These are phyloP conservation scores for Ypsolopha sequella DNA, from an alignment of 2,888 invertebrate genomes.

Conservation along the genomic window DNA sequence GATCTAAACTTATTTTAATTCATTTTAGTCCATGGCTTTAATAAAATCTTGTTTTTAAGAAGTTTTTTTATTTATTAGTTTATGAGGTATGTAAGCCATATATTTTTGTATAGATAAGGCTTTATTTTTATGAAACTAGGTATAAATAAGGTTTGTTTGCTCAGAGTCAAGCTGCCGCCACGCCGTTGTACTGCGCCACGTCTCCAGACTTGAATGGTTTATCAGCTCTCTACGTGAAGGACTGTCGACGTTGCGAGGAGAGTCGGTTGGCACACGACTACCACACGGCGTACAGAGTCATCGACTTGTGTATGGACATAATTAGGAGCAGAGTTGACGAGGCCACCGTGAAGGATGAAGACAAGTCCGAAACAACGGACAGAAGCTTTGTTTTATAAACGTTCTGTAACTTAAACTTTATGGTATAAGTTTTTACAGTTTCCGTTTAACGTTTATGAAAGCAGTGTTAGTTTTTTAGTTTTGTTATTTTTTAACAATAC, in stretches of 20 bases:
- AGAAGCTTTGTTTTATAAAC: no score
- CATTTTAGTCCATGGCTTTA: no score
- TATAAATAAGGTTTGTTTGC: not conserved
- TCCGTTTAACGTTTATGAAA: no score
- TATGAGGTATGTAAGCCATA: not conserved
- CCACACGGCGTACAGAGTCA: slow-evolving; percentile 41
- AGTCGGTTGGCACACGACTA: slow-evolving; percentile 44
- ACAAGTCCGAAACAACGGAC: no score
- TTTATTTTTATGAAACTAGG: not conserved
- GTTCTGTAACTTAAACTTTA: no score
- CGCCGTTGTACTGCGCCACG: slow-evolving; percentile 88
- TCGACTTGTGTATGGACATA: slow-evolving; percentile 34
- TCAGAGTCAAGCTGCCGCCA: slow-evolving; percentile 94
- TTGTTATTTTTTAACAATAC: no score
- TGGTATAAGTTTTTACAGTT: no score
- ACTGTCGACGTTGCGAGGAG: slow-evolving; percentile 78
- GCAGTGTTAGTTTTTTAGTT: no score
- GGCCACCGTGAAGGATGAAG: no score
- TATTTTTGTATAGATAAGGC: not conserved
- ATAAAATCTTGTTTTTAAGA: no score
- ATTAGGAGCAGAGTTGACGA: slow-evolving; percentile 13
- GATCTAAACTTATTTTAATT: no score
- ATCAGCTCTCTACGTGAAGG: slow-evolving; percentile 91
- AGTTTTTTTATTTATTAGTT: no score
- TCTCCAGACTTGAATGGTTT: slow-evolving; percentile 82